Conservation (phyloP, 2,888 invertebrate genomes). For the Dioctria linearis region DNA sequence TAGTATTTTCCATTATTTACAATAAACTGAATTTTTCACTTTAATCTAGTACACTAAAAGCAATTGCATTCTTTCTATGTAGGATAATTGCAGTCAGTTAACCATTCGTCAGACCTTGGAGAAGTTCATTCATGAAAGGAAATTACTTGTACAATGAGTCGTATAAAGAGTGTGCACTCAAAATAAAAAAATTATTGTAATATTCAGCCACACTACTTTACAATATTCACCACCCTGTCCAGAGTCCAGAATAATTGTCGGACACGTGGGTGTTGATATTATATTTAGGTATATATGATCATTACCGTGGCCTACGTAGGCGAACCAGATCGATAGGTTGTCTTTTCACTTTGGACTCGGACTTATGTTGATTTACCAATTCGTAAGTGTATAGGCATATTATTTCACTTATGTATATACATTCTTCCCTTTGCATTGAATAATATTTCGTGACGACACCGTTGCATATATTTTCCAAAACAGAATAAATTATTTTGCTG, state of each 20-base stretch:
- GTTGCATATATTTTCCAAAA: constrained; percentile 40
- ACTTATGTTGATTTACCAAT: constrained; percentile 2
- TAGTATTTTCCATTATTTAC: too few species aligned
- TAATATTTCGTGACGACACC: constrained; percentile 32
- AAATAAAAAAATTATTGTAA: too few species aligned
- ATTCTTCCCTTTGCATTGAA: constrained; percentile 2
- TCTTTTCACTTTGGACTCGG: background rate
- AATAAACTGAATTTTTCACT: too few species aligned
- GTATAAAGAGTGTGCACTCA: too few species aligned
- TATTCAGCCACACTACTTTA: too few species aligned
- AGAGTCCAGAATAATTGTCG: constrained; percentile 35
- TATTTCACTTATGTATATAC: background rate
- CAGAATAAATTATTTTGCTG: constrained; percentile 27
- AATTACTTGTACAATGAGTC: too few species aligned
- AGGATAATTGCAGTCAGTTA: too few species aligned
- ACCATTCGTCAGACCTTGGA: too few species aligned
- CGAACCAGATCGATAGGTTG: constrained; percentile 47
- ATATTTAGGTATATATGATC: constrained; percentile 27
- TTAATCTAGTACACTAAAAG: too few species aligned
- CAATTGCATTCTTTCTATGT: too few species aligned
- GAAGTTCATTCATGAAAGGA: too few species aligned
- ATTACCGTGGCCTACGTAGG: constrained; percentile 39
- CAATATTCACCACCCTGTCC: background rate
- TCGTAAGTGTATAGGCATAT: background rate
- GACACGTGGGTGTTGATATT: constrained; percentile 53